Base-by-base conservation (phyloP, 2,888 invertebrate genomes). In the Oscheius onirici region DNA sequence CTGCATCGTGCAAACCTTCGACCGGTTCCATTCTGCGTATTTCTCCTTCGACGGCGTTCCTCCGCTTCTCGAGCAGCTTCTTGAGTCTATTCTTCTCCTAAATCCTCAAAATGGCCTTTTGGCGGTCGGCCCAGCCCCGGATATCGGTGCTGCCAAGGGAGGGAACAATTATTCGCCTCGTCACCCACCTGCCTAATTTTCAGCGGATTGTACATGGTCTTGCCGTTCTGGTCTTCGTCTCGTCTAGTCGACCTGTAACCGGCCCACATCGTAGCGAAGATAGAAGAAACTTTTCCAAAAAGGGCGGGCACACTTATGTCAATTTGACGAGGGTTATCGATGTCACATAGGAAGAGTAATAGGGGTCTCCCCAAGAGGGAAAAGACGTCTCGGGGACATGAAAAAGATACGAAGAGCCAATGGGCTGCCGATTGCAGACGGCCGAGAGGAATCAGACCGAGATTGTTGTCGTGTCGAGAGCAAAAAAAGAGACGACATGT, bases 331-430 rank as follows among this genome's bases (percentile, higher is more conserved):
- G 46, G 49, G 49, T 49, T 49, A 49, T 49, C 49, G 63, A 63
- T 63, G 63, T 63, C 63, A 63, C 63, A 63, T 49, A 63, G 20
- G 49, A 63, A 63, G 63, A 63, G 63, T 63, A 63, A 63, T 63
- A 49, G 63, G 40, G 40, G 17, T 24, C 22, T 63, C 63, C 46
- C 63, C 63, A 46, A 63, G 28, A n/a, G 24, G 55, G 43, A 26
- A 44, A n/a, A 46, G 22, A 26, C 41, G 40, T 40, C 58, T 34
- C 15, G 46, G 49, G 63, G 63, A 49, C 63, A 63, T n/a, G 49
- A 46, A 63, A 63, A 63, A 63, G 49, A 63, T 63, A 58, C 58
- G 40, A 58, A 41, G 41, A 10, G 58, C 58, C 20, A 58, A 58
- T 58, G 58, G 58, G 3, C 40, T 13, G 28, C 13, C 40, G 41